Base-by-base conservation (phyloP, 2,888 invertebrate species). In the Steinernema hermaphroditum region DNA sequence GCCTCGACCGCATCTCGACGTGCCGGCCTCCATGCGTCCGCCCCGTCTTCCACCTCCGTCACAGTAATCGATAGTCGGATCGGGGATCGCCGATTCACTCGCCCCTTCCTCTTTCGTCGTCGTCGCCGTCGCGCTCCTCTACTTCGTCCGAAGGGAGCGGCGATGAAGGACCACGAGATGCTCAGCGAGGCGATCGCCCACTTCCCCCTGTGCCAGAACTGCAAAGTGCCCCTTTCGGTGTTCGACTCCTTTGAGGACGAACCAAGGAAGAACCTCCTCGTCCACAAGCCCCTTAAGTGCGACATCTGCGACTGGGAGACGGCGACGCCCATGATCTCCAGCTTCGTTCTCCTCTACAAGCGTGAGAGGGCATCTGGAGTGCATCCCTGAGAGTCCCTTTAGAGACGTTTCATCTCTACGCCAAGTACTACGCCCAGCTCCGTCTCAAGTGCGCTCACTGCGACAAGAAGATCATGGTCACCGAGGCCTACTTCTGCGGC, bases 91-190 rank as follows among this genome's bases (percentile, higher is more conserved):
- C 43, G 43, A 41, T 41, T 41, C 46, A 6, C 46, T 46, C 46
- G n/a, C n/a, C 46, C 9, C 46, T 46, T 46, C 46, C 46, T 46
- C 6, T 46, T 46, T 46, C n/a, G 46, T 46, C 46, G n/a, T n/a
- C n/a, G 46, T 46, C 46, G 46, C 46, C n/a, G 6, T 37, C 22
- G 9, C 46, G 46, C 46, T 6, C 46, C 46, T 2, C n/a, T n/a
- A n/a, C 46, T 46, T 46, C 9, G 46, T 19, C 46, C 16, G 8
- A 41, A 46, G 9, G 46, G 22, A n/a, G n/a, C 46, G 46, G n/a
- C 46, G 46, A 46, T 46, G 46, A 16, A 19, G n/a, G 46, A 46
- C 22, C 46, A 46, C 46, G 46, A 46, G 46, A 46, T 46, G n/a
- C 46, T 46, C n/a, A 19, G 16, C 9, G n/a, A 46, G 16, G n/a